A percentile compares a stretch with the other conserved stretches of the same genome.
Conservation (phyloP, 2,113 vertebrate genomes). For the Acrocephalus kingi region DNA sequence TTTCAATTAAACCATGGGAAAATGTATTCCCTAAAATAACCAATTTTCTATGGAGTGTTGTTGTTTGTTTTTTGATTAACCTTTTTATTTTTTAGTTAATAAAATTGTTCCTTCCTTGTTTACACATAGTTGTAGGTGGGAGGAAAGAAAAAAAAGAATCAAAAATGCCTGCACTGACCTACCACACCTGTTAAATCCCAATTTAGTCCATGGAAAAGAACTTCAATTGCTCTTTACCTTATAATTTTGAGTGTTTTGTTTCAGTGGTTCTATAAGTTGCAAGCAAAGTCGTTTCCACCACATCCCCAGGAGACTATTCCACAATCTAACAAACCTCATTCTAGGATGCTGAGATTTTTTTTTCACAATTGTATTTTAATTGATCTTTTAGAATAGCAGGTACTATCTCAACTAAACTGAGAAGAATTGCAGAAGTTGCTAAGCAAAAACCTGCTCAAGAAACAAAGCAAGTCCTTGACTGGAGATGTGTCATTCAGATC, state of each 20-base stretch:
- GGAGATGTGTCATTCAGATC: not conserved
- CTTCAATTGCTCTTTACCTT: not conserved
- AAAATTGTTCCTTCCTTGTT: not conserved
- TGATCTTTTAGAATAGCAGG: not conserved
- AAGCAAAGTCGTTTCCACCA: not conserved
- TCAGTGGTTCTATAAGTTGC: not conserved
- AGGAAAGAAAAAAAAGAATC: not conserved
- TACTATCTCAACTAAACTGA: not conserved
- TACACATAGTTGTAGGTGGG: not conserved
- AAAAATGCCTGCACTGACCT: not conserved
- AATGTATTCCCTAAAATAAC: not conserved
- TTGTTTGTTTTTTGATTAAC: not conserved
- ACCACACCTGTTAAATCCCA: not conserved
- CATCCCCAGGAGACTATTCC: not conserved
- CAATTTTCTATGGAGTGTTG: not conserved
- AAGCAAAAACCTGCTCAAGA: not conserved
- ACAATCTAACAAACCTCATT: not conserved
- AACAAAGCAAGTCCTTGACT: not conserved
- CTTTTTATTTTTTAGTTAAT: not conserved
- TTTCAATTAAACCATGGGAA: not conserved
- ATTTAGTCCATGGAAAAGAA: not conserved
- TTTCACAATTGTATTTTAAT: not conserved
- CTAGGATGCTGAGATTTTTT: not conserved
- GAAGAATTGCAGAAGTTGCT: not conserved
- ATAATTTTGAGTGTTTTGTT: not conserved